Evolutionary conservation across 1,140 invertebrate species (phyloP).

Genomic region (Monochamus saltuarius): DNA sequence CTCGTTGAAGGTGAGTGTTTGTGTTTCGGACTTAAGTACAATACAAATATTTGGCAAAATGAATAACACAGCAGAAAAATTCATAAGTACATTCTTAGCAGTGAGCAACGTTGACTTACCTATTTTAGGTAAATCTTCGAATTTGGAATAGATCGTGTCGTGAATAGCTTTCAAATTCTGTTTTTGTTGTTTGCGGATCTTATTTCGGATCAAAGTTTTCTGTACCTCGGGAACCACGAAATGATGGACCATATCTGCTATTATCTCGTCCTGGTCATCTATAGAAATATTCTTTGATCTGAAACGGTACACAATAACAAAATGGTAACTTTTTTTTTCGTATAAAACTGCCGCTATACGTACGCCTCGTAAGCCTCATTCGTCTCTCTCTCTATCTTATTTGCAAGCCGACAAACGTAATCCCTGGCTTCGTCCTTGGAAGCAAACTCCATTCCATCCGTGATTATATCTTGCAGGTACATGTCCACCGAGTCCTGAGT

Average conservation of each 20-base stretch:
- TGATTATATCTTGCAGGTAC: conserved; percentile 66
- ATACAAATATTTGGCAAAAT: too few species aligned
- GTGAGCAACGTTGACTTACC: conserved; percentile 14
- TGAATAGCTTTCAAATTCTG: conserved; percentile 40
- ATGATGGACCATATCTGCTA: conserved; percentile 62
- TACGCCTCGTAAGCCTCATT: conserved; percentile 39
- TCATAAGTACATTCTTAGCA: too few species aligned
- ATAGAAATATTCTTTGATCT: conserved; percentile 10
- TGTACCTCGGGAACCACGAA: conserved; percentile 64
- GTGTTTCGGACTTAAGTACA: too few species aligned
- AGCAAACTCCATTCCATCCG: conserved; percentile 60
- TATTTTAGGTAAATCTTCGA: conserved; percentile 38
- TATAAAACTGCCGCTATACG: neutral
- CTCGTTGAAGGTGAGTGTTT: too few species aligned
- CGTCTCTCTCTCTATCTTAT: conserved; percentile 60
- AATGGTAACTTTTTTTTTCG: neutral
- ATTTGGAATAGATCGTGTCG: conserved; percentile 39
- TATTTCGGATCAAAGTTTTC: conserved; percentile 48
- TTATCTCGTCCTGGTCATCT: conserved; percentile 57
- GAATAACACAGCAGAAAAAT: too few species aligned
- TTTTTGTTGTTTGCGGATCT: conserved; percentile 44
- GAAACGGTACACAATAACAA: too few species aligned
- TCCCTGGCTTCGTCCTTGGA: conserved; percentile 58
- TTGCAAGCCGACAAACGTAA: conserved; percentile 58
- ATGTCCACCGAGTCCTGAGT: conserved; percentile 63